Percentiles rank a stretch among this genome's conserved stretches.
Conservation (phyloP, 2,888 invertebrate species). For the Nomada flava region DNA sequence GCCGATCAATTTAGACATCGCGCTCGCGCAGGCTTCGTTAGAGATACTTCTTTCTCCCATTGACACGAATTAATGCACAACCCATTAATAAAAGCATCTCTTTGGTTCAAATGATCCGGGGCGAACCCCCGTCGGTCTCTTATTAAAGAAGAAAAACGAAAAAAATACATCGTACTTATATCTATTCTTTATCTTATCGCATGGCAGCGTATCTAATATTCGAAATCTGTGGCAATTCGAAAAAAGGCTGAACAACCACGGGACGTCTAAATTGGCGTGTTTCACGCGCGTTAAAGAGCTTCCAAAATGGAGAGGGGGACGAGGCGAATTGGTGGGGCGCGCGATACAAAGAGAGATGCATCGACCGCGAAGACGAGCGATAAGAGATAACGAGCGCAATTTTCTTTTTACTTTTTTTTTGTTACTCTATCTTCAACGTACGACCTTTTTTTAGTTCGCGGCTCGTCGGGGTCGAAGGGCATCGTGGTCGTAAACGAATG, state of each 20-base stretch:
- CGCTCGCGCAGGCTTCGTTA: too few relatives aligned
- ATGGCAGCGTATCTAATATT: too few relatives aligned
- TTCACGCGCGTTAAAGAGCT: background rate
- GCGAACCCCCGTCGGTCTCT: too few relatives aligned
- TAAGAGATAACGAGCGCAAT: slow-evolving; percentile 50
- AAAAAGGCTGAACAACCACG: too few relatives aligned
- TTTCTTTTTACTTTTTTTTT: slow-evolving; percentile 15
- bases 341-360: slow-evolving; percentile 20
- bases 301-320: background rate
- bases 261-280: too few relatives aligned
- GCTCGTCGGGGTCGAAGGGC: slow-evolving; percentile 66
- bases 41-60: background rate
- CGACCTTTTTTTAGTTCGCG: background rate
- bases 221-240: background rate
- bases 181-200: too few relatives aligned
- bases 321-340: background rate
- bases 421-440: slow-evolving; percentile 10
- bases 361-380: slow-evolving; percentile 26
- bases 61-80: background rate
- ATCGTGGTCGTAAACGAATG: slow-evolving; percentile 55
- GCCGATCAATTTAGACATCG: background rate
- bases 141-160: too few relatives aligned
- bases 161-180: too few relatives aligned
- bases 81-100: too few relatives aligned
- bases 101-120: too few relatives aligned